Evolutionary conservation across 1,140 invertebrate species (phyloP), one percentile per base, ranked within the genome.

Genomic region (Heterodera carotae): DNA sequence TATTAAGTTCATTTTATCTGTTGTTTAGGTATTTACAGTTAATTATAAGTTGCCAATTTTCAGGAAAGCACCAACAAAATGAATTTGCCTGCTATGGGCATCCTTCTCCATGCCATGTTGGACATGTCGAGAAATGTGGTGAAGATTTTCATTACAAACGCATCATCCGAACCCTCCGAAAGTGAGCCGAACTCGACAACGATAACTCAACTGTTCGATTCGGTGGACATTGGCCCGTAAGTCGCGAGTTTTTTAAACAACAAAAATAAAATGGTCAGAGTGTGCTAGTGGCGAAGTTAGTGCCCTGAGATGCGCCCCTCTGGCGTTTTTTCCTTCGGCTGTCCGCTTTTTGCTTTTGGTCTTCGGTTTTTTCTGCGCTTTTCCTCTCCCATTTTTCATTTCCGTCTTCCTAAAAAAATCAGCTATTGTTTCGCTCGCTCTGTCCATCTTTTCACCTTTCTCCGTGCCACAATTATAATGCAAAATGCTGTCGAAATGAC

Each of bases 11-110:
- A n/a, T n/a, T n/a, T n/a, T n/a, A n/a, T n/a, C n/a, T n/a, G n/a
- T n/a, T n/a, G n/a, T n/a, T n/a, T n/a, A n/a, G n/a, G n/a, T n/a
- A n/a, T n/a, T n/a, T n/a, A n/a, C n/a, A n/a, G 18, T 5, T 75
- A 78, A 71, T 43, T 43, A 8, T 7, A 64, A 27, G 15, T 62
- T 56, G 12, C 10, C 59, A 25, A 29, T 67, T 79, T 85, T 68
- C 72, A 84, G 84, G 39, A 79, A 53, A 67, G 76, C n/a, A 62
- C 29, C n/a, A 84, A 84, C 81, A 84, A 84, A 68, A 84, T 84
- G 83, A 82, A 56, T 39, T 72, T 84, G 43, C 33, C 56, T 7
- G 82, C 84, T 0, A 66, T 84, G 29, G 83, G 83, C 4, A 79
- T 85, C 25, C 56, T 84, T 15, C 76, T 85, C 15, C 83, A 84